Base-by-base conservation (phyloP, 2,888 invertebrate genomes). In the Yponomeuta evonymella region DNA sequence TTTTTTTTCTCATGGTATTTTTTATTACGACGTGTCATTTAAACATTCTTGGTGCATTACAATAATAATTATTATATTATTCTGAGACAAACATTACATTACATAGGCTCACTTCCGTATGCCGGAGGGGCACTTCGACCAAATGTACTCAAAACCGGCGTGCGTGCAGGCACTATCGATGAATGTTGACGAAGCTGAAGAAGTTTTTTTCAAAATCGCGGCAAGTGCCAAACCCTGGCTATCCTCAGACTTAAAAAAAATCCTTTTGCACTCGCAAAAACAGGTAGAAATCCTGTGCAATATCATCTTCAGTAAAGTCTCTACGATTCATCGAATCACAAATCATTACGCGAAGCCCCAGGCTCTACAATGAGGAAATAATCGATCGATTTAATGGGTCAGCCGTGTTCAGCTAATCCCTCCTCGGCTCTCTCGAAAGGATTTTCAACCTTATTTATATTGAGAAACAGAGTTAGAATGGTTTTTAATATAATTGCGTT, bases 321-420 rank as follows among this genome's bases (percentile, higher is more conserved):
- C 51, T 43, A 48, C 66, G 51, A 62, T 58, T 48, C 69, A 80
- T 80, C 76, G 76, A 74, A 81, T 79, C 76, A 77, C 76, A 79
- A 84, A 81, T 85, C 85, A 87, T 87, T 83, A 84, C 83, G 81
- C 77, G 76, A 81, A 81, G 78, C 83, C 77, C 77, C 82, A 79
- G 75, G 78, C 78, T 79, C 83, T 81, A 78, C 86, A 86, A 89
- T 89, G 86, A 90, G 91, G 90, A 91, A 92, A 91, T 89, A 92
- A 92, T 92, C 90, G 90, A 91, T 91, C 85, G 90, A 86, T 89
- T 88, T 91, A 90, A 91, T 92, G 88, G 92, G 92, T 92, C 92
- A 91, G 82, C 86, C 91, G 83, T 83, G 87, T 87, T 86, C 86
- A 82, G 85, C 83, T 90, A 90, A 91, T 89, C 90, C 90, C 83